These are phyloP conservation scores for Parochlus steinenii DNA, from an alignment of 2,888 invertebrate species.

Conservation along the genomic window DNA sequence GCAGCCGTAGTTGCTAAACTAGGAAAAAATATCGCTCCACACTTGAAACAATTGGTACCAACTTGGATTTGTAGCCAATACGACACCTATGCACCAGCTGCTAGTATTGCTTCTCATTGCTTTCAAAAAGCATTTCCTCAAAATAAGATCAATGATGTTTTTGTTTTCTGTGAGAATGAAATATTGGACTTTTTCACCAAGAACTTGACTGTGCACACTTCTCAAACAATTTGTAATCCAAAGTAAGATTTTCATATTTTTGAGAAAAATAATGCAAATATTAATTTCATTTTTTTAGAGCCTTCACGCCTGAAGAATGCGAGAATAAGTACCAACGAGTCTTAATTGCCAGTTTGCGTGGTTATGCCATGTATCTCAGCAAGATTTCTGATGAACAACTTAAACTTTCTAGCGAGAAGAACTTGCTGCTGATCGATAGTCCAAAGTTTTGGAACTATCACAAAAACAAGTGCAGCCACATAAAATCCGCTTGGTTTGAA, in stretches of 20 bases:
- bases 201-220: conserved; percentile 44
- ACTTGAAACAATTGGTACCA: conserved; percentile 59
- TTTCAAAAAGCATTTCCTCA: conserved; percentile 63
- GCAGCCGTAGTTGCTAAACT: conserved; percentile 45
- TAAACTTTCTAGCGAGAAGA: conserved; percentile 34
- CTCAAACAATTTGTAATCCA: conserved; percentile 35
- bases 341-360: conserved; percentile 46
- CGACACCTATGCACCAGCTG: conserved; percentile 75
- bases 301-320: conserved; percentile 43
- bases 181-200: conserved; percentile 56
- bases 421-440: conserved; percentile 38
- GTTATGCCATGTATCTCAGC: conserved; percentile 42
- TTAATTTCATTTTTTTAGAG: conserved; percentile 23
- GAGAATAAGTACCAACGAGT: conserved; percentile 51
- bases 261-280: conserved; percentile 1
- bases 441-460: conserved; percentile 57
- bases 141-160: conserved; percentile 59
- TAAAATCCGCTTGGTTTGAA: conserved; percentile 51
- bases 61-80: conserved; percentile 73
- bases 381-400: conserved; percentile 35
- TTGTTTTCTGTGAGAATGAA: conserved; percentile 68
- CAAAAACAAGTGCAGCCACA: conserved; percentile 34
- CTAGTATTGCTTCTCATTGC: conserved; percentile 48
- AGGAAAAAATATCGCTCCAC: conserved; percentile 61
- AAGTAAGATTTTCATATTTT: conserved; percentile 25